Evolutionary conservation across 37 sponge, comb jelly and placozoan genomes (phyloP).

Genomic region (Mnemiopsis leidyi): DNA sequence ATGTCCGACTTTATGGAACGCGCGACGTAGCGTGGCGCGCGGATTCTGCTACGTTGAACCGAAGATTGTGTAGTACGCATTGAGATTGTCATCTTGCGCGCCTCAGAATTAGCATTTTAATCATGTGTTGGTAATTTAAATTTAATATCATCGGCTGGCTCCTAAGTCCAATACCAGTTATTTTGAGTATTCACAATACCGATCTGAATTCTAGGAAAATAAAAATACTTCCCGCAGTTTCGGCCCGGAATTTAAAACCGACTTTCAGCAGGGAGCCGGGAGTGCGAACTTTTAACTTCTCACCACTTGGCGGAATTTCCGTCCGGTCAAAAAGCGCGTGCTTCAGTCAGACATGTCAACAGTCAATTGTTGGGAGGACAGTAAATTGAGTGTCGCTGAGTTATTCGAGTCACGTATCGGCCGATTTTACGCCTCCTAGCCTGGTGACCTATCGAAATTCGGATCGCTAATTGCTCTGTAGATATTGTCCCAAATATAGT

Average conservation of each 20-base stretch:
- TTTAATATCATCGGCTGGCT: background rate
- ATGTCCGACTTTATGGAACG: background rate
- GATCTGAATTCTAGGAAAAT: too few species aligned
- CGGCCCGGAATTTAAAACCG: background rate
- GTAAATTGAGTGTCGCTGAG: background rate
- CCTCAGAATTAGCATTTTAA: background rate
- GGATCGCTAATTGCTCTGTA: background rate
- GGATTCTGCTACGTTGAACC: background rate
- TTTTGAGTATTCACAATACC: too few species aligned
- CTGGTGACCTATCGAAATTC: background rate
- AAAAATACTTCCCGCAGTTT: background rate
- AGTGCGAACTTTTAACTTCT: too few species aligned
- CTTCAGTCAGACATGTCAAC: background rate
- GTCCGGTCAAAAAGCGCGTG: background rate
- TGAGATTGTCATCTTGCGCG: constrained; percentile 50
- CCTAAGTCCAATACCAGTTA: too few species aligned
- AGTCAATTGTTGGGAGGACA: background rate
- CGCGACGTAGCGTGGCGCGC: background rate
- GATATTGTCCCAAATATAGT: background rate
- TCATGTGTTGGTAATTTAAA: background rate
- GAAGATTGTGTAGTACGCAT: constrained; percentile 13
- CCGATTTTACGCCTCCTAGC: background rate
- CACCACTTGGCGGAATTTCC: background rate
- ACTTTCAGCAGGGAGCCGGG: background rate
- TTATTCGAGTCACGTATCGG: background rate